Conservation (phyloP, 2,113 vertebrate species). For the Lagopus leucura region DNA sequence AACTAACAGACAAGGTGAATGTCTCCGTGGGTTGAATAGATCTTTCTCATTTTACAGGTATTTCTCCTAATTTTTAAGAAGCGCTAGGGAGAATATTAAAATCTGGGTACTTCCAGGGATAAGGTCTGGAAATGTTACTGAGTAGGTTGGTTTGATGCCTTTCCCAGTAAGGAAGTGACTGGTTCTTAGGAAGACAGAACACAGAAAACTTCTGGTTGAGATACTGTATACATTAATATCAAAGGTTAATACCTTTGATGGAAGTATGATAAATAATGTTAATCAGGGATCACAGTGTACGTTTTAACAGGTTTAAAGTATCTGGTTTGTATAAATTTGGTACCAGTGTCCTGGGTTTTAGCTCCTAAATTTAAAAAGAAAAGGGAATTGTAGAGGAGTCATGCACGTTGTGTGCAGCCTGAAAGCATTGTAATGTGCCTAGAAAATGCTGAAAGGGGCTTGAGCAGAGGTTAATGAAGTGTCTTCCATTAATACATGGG, state of each 20-base stretch:
- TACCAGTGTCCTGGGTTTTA: background rate
- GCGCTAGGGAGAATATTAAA: background rate
- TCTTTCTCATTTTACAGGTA: background rate
- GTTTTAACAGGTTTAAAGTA: background rate
- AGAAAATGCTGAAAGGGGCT: background rate
- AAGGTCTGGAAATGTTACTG: background rate
- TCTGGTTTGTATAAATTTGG: background rate
- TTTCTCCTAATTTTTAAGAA: background rate
- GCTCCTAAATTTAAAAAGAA: background rate
- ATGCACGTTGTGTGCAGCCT: background rate
- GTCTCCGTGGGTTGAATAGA: background rate
- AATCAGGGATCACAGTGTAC: background rate
- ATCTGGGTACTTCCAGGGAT: background rate
- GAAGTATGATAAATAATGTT: background rate
- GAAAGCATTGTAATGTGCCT: background rate
- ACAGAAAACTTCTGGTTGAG: background rate
- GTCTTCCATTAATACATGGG: rapidly evolving
- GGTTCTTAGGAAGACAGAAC: background rate
- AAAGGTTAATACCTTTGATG: background rate
- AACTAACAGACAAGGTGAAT: constrained; percentile 86
- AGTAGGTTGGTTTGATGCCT: background rate
- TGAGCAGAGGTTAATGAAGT: background rate
- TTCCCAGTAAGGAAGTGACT: background rate
- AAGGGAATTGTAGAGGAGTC: background rate
- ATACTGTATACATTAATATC: background rate